A percentile compares a stretch with the other conserved stretches of the same genome.
Evolutionary conservation across 2,797 vertebrate genomes (phyloP).

Genomic region (Myotis myotis): DNA sequence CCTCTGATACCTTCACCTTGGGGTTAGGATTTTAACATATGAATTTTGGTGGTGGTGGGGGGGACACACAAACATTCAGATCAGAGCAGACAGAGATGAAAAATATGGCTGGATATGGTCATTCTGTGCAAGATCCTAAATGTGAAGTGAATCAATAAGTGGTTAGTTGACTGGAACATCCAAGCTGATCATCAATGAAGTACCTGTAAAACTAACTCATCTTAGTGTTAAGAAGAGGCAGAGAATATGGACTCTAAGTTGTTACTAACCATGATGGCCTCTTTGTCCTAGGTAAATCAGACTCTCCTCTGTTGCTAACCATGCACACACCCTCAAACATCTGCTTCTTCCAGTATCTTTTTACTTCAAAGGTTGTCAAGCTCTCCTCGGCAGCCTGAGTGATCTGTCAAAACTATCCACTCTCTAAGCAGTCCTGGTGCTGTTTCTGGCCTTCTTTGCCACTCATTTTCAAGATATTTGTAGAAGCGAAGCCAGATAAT

Average conservation of each 20-base stretch:
- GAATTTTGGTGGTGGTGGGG: not conserved
- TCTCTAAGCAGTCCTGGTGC: not conserved
- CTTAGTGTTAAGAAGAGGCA: not conserved
- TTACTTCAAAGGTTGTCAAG: not conserved
- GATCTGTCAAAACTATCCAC: not conserved
- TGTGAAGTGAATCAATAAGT: not conserved
- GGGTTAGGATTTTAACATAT: not conserved
- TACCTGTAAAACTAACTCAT: not conserved
- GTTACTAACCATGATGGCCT: not conserved
- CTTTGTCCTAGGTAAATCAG: not conserved
- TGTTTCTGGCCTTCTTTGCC: not conserved
- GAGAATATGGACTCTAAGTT: not conserved
- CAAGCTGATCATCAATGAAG: not conserved
- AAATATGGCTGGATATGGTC: not conserved
- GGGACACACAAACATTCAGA: not conserved
- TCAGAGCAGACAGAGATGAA: not conserved
- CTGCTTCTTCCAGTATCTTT: not conserved
- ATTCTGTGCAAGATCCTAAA: not conserved
- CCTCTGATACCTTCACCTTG: not conserved
- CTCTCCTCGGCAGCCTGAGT: not conserved
- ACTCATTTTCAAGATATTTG: not conserved
- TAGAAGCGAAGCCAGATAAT: not conserved
- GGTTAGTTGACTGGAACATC: not conserved
- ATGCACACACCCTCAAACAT: not conserved
- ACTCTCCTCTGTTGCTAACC: not conserved